Evolutionary conservation across 2,113 vertebrate species (phyloP).

Genomic region (Stegastes partitus): DNA sequence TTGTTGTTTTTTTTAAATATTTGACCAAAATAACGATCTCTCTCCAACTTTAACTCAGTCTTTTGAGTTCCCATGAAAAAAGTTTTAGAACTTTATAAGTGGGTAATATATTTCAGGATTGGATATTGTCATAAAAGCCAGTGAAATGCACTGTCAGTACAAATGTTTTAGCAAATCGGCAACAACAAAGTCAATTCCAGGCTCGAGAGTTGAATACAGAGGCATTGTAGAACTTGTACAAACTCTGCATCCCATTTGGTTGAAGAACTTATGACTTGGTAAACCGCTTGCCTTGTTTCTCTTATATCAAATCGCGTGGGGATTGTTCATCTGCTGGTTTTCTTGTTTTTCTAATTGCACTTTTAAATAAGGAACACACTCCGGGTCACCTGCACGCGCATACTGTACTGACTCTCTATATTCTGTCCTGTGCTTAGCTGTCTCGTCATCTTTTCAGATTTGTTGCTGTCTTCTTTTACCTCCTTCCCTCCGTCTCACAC

Average conservation of each 20-base stretch:
- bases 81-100: not conserved
- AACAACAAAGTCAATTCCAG: too few relatives aligned
- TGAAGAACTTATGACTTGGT: not conserved
- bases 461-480: constrained; percentile 43
- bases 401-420: constrained; percentile 15
- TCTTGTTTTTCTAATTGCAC: constrained; percentile 6
- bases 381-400: not conserved
- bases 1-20: not conserved
- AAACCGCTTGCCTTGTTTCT: too few relatives aligned
- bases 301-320: too few relatives aligned
- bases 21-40: not conserved
- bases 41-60: not conserved
- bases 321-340: constrained; percentile 16
- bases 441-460: constrained; percentile 54
- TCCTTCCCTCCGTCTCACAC: constrained; percentile 39
- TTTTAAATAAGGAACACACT: constrained; percentile 17
- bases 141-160: not conserved
- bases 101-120: not conserved
- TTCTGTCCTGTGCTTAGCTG: constrained; percentile 25
- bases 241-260: not conserved
- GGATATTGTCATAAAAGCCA: not conserved
- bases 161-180: not conserved
- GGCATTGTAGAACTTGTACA: not conserved
- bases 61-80: not conserved
- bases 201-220: not conserved